Evolutionary conservation across 2,113 vertebrate species (phyloP).

Genomic region (Ciconia stormi): DNA sequence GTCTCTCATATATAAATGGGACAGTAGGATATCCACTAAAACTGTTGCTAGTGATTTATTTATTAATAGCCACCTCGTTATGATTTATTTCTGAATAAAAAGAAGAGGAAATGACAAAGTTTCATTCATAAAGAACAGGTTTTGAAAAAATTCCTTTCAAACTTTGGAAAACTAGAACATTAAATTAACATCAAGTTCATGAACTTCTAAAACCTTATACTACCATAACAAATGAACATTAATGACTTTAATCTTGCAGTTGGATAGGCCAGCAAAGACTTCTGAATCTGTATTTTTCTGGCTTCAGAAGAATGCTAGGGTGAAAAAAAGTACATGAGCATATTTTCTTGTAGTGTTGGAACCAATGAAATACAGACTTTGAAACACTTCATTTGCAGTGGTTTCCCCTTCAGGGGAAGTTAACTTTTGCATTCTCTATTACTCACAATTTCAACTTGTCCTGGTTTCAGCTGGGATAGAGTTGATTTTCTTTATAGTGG

Average conservation of each 20-base stretch:
- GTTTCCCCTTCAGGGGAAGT: background rate
- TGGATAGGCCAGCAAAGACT: background rate
- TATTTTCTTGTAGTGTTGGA: background rate
- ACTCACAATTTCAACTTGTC: background rate
- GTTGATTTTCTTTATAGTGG: too few species aligned
- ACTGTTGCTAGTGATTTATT: background rate
- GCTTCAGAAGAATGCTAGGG: background rate
- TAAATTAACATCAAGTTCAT: background rate
- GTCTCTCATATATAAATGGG: background rate
- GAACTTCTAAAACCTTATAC: background rate
- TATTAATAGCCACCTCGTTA: background rate
- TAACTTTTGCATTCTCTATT: background rate
- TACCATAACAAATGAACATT: background rate
- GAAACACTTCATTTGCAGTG: background rate
- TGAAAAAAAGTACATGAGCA: background rate
- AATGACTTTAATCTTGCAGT: background rate
- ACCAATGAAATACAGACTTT: background rate
- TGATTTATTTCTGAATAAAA: background rate
- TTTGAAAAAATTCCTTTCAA: background rate
- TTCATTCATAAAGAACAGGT: background rate
- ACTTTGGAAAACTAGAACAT: background rate
- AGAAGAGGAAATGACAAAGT: background rate
- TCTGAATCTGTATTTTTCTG: background rate
- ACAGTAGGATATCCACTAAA: background rate
- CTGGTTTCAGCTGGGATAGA: too few species aligned